Conservation (phyloP, 92 coral and sea anemone genomes). For the Phenganax marumi region DNA sequence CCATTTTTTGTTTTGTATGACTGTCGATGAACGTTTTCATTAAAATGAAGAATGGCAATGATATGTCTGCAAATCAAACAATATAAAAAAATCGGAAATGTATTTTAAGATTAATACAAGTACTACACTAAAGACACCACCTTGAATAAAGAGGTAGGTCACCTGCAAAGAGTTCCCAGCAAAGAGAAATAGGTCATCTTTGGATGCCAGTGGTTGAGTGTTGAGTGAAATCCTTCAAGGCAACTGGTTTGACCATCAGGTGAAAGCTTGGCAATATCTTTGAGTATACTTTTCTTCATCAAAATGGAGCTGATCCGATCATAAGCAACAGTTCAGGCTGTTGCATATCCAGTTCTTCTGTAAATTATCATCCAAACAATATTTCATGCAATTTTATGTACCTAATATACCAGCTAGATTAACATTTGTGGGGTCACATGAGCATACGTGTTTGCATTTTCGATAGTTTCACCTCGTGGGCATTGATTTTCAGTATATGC, state of each 20-base stretch:
- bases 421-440: too few relatives aligned
- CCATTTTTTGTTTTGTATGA: not conserved
- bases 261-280: slow-evolving; percentile 9
- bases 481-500: too few relatives aligned
- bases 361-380: too few relatives aligned
- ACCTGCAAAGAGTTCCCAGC: slow-evolving; percentile 24
- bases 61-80: not conserved
- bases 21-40: slow-evolving; percentile 7
- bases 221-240: not conserved
- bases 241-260: slow-evolving; percentile 12
- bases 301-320: not conserved
- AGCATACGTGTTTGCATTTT: too few relatives aligned
- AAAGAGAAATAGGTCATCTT: not conserved
- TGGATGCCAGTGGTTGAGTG: slow-evolving; percentile 9
- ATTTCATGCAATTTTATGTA: too few relatives aligned
- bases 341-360: too few relatives aligned
- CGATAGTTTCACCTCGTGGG: too few relatives aligned
- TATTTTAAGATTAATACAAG: not conserved
- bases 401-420: too few relatives aligned
- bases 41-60: slow-evolving; percentile 10
- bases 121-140: too few relatives aligned
- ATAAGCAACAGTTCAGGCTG: not conserved
- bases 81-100: not conserved
- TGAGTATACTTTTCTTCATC: not conserved
- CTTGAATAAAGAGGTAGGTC: too few relatives aligned